Percentiles rank a stretch among this genome's conserved stretches.
phyloP scores from a whole-genome alignment of 2,888 invertebrate species.

The Camponotus fellah region DNA sequence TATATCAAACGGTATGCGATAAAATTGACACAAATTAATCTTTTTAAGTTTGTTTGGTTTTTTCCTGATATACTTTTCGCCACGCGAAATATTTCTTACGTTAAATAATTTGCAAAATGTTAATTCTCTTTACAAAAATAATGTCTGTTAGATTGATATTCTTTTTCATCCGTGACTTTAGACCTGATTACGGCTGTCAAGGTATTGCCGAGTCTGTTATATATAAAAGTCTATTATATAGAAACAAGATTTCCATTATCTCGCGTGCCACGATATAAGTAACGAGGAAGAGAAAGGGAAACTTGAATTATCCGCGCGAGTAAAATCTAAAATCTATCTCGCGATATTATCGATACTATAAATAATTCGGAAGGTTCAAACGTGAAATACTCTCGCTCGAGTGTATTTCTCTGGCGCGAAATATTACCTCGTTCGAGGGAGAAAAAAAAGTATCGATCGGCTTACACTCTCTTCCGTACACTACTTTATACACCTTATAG shows the following conservation, averaged over 20 bases:
- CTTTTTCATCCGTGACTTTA: background rate
- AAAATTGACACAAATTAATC: background rate
- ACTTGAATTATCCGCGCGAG: background rate
- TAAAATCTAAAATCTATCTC: slow-evolving; percentile 51
- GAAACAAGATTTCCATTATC: slow-evolving; percentile 13
- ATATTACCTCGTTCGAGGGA: slow-evolving; percentile 26
- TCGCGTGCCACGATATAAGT: slow-evolving; percentile 15
- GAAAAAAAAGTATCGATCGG: slow-evolving; percentile 35
- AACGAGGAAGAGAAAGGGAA: background rate
- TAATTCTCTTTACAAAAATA: background rate
- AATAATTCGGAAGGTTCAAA: slow-evolving; percentile 31
- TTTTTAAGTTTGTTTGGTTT: background rate
- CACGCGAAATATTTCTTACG: background rate
- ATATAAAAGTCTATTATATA: background rate
- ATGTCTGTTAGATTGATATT: no score
- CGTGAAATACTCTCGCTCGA: slow-evolving; percentile 38
- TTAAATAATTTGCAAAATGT: background rate
- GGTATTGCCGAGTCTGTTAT: background rate
- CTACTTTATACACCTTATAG: slow-evolving; percentile 22
- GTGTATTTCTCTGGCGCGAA: slow-evolving; percentile 30
- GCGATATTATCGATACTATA: slow-evolving; percentile 41
- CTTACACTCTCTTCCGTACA: slow-evolving; percentile 2
- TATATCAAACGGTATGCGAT: no score
- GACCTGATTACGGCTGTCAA: background rate
- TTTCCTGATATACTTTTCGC: background rate